Evolutionary conservation across 2,113 vertebrate species (phyloP).

Genomic region (Sprattus sprattus): DNA sequence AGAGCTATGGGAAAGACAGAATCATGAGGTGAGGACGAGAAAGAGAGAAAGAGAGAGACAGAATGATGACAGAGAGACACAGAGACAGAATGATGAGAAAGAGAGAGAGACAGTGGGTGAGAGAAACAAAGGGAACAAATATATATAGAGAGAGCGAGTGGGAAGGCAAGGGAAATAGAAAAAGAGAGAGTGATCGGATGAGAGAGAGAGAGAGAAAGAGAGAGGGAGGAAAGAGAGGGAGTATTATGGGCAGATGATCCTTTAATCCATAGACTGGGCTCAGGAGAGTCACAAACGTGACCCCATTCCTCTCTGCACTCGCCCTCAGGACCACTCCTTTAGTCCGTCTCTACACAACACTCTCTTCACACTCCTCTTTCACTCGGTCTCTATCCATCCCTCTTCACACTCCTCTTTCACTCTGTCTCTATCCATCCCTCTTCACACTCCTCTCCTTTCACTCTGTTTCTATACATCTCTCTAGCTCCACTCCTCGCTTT

Average conservation of each 20-base stretch:
- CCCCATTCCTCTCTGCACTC: conserved; percentile 40
- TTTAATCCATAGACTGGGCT: conserved; percentile 61
- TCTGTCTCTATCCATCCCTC: not conserved
- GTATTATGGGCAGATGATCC: conserved; percentile 62
- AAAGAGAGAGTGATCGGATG: not conserved
- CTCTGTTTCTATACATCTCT: not conserved
- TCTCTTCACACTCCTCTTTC: not conserved
- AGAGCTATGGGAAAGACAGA: not conserved
- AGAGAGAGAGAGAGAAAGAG: not conserved
- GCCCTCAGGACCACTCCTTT: conserved; percentile 24
- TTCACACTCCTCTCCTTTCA: not conserved
- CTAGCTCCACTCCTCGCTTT: conserved; percentile 30
- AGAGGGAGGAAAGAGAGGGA: conserved; percentile 16
- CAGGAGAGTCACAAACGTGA: conserved; percentile 51
- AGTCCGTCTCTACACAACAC: not conserved
- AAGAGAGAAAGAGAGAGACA: not conserved
- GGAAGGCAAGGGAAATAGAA: not conserved
- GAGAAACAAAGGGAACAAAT: not conserved
- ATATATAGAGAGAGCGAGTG: not conserved
- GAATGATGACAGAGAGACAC: not conserved
- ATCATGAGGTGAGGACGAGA: not conserved
- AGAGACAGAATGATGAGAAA: not conserved
- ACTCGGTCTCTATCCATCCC: not conserved
- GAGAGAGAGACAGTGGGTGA: not conserved
- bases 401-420: conserved; percentile 33